A percentile compares a stretch with the other conserved stretches of the same genome.
Conservation (phyloP, 1,140 invertebrate species). For the Steinernema khuongi region DNA sequence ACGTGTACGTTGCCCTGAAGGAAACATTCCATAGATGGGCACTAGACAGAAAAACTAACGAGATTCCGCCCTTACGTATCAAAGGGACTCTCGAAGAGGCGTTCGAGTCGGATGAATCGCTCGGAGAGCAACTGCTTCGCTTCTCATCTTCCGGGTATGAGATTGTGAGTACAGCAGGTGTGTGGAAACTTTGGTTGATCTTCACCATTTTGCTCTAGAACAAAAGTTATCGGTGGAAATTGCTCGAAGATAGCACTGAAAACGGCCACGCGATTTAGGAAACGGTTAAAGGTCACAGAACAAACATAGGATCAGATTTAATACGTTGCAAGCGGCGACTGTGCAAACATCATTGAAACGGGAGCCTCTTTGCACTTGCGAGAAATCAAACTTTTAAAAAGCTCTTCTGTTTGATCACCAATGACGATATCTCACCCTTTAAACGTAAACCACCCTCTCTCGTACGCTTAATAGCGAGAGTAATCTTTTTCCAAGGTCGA, state of each 20-base stretch:
- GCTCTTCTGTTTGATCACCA: conserved; percentile 6
- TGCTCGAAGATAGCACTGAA: background rate
- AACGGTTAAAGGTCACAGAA: background rate
- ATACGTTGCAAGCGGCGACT: background rate
- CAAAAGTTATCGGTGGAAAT: background rate
- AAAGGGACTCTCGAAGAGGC: background rate
- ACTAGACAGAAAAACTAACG: background rate
- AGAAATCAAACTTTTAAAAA: background rate
- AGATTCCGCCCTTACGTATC: conserved; percentile 19
- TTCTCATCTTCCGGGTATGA: background rate
- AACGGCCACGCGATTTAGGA: background rate
- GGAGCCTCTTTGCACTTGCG: background rate
- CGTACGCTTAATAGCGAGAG: no score
- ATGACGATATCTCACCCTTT: background rate
- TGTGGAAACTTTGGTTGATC: background rate
- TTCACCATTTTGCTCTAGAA: background rate
- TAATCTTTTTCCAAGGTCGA: no score
- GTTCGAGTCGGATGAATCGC: background rate
- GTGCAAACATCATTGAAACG: background rate
- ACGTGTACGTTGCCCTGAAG: conserved; percentile 34
- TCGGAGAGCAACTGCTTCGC: background rate
- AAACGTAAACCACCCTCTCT: no score
- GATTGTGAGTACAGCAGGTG: background rate
- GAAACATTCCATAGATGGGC: background rate
- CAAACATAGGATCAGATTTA: background rate